Percentiles rank a stretch among this genome's conserved stretches.
phyloP scores from a whole-genome alignment of 2,113 vertebrate genomes.

The Actenoides hombroni region DNA sequence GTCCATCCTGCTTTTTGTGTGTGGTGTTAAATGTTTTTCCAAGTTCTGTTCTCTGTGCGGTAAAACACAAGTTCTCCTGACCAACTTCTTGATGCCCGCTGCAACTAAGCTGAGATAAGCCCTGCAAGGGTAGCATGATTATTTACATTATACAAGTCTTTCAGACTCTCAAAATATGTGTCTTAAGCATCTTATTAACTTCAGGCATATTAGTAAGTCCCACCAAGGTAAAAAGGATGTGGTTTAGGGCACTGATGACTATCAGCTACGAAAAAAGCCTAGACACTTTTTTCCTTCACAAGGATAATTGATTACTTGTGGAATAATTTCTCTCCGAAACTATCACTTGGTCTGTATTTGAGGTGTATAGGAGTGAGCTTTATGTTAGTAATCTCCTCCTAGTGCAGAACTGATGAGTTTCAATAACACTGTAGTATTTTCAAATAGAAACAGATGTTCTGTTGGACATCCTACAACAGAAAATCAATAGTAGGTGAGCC shows the following conservation, averaged over 20 bases:
- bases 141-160: not conserved
- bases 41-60: not conserved
- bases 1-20: not conserved
- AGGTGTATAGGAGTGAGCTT: not conserved
- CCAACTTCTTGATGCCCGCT: not conserved
- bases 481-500: slow-evolving; percentile 3
- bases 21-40: not conserved
- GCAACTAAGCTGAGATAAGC: not conserved
- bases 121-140: not conserved
- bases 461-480: not conserved
- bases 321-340: slow-evolving; percentile 28
- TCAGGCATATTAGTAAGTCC: not conserved
- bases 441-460: slow-evolving; percentile 10
- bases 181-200: not conserved
- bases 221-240: not conserved
- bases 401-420: slow-evolving; percentile 32
- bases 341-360: slow-evolving; percentile 23
- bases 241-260: slow-evolving; percentile 11
- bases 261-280: not conserved
- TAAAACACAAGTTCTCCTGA: not conserved
- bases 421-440: not conserved
- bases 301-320: slow-evolving; percentile 24
- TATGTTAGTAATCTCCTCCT: slow-evolving; percentile 15
- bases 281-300: slow-evolving; percentile 12
- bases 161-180: not conserved